phyloP scores from a whole-genome alignment of 1,140 invertebrate genomes.

The Venustaconcha ellipsiformis region DNA sequence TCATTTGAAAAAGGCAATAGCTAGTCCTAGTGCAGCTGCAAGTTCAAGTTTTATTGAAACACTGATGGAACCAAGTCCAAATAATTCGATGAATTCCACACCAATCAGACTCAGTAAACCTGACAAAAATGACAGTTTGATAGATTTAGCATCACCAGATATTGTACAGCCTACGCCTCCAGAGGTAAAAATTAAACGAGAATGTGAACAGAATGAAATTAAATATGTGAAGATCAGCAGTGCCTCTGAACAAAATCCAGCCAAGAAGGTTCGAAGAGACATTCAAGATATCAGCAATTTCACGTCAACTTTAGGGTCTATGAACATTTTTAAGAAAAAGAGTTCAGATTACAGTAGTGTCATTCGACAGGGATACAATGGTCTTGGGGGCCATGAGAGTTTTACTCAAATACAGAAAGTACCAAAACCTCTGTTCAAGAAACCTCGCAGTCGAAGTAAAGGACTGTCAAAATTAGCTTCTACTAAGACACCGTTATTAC shows the following conservation, averaged over 20 bases:
- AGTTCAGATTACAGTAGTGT: slow-evolving; percentile 16
- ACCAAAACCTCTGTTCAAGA: slow-evolving; percentile 17
- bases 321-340: slow-evolving; percentile 32
- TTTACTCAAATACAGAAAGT: slow-evolving; percentile 7
- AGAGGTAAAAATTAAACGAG: neutral
- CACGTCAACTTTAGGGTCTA: slow-evolving; percentile 15
- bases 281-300: slow-evolving; percentile 17
- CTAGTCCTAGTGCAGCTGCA: neutral
- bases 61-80: slow-evolving; percentile 14
- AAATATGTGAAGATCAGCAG: slow-evolving; percentile 26
- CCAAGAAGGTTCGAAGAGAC: slow-evolving; percentile 20
- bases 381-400: slow-evolving; percentile 28
- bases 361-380: slow-evolving; percentile 23
- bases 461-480: neutral
- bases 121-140: neutral
- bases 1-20: slow-evolving; percentile 14
- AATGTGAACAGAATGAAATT: slow-evolving; percentile 1
- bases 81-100: slow-evolving; percentile 16
- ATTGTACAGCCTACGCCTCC: neutral
- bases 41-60: slow-evolving; percentile 20
- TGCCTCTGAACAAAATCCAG: slow-evolving; percentile 18
- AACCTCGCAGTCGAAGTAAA: slow-evolving; percentile 3
- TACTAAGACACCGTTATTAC: slow-evolving; percentile 17
- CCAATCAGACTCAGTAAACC: neutral
- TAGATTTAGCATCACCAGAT: neutral